These are phyloP conservation scores for Stratiolaelaps scimitus DNA, from an alignment of 1,140 invertebrate species.

Conservation along the genomic window DNA sequence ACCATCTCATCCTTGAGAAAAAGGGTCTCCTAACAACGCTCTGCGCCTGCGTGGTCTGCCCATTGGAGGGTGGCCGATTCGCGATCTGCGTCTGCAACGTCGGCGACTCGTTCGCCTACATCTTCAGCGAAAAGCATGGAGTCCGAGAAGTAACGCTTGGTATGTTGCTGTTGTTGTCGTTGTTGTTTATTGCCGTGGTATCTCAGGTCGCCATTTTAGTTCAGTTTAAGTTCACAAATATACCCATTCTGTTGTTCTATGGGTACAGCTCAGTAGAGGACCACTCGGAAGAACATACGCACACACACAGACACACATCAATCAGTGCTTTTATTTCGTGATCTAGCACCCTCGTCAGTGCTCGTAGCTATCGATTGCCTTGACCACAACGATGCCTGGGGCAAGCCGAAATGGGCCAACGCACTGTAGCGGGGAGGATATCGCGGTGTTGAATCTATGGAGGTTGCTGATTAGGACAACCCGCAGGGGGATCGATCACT, in stretches of 20 bases:
- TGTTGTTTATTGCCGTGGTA: constrained; percentile 33
- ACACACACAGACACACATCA: too few species aligned
- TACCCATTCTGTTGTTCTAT: background rate
- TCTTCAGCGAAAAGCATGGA: constrained; percentile 63
- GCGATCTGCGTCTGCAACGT: constrained; percentile 80
- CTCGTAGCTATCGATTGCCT: too few species aligned
- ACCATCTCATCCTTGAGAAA: constrained; percentile 70
- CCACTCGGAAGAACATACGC: background rate
- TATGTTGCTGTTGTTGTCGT: constrained; percentile 36
- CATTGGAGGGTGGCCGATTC: constrained; percentile 50
- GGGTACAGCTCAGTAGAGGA: background rate
- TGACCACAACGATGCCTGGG: too few species aligned
- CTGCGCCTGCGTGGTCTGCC: constrained; percentile 50
- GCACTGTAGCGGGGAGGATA: too few species aligned
- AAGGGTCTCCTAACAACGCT: constrained; percentile 74
- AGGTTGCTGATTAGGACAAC: too few species aligned
- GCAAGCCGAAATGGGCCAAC: too few species aligned
- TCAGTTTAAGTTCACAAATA: too few species aligned
- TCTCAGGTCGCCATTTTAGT: too few species aligned
- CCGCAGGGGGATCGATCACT: too few species aligned
- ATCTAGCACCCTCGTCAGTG: too few species aligned
- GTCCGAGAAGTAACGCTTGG: constrained; percentile 58
- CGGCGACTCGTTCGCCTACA: constrained; percentile 74
- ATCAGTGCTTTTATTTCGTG: too few species aligned
- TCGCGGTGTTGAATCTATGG: too few species aligned